Conservation (phyloP, 2,888 invertebrate genomes). For the Yponomeuta sedellus region DNA sequence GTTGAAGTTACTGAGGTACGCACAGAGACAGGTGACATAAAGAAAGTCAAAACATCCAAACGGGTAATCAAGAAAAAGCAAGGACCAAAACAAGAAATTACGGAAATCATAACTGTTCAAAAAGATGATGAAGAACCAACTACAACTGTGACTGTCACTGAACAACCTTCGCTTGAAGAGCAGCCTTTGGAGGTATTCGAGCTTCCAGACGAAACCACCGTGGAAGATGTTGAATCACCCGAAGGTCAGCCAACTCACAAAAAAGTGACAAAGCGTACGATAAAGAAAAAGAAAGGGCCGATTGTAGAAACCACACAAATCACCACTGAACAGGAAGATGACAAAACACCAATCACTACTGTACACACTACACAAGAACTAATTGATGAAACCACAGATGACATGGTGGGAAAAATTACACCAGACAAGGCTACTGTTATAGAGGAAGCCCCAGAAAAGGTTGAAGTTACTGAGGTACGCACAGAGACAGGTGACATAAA, state of each 20-base stretch:
- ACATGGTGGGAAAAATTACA: constrained; percentile 21
- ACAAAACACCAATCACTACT: constrained; percentile 33
- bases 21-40: constrained; percentile 17
- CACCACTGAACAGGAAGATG: constrained; percentile 25
- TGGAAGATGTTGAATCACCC: constrained; percentile 30
- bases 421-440: constrained; percentile 9
- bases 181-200: constrained; percentile 20
- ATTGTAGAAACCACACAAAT: constrained; percentile 33
- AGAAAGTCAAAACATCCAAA: constrained; percentile 17
- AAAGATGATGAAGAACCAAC: constrained; percentile 25
- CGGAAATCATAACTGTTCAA: constrained; percentile 36
- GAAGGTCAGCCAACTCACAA: constrained; percentile 33
- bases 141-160: constrained; percentile 15
- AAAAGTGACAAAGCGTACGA: constrained; percentile 32
- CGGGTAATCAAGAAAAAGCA: constrained; percentile 38
- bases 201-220: constrained; percentile 35
- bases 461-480: constrained; percentile 37
- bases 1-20: constrained; percentile 14
- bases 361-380: constrained; percentile 33
- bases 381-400: constrained; percentile 18
- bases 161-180: constrained; percentile 20
- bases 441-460: constrained; percentile 35
- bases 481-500: constrained; percentile 28
- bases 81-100: constrained; percentile 41
- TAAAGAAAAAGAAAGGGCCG: constrained; percentile 35